Conservation (phyloP, 2,888 invertebrate genomes). For the Lottia scabra region DNA sequence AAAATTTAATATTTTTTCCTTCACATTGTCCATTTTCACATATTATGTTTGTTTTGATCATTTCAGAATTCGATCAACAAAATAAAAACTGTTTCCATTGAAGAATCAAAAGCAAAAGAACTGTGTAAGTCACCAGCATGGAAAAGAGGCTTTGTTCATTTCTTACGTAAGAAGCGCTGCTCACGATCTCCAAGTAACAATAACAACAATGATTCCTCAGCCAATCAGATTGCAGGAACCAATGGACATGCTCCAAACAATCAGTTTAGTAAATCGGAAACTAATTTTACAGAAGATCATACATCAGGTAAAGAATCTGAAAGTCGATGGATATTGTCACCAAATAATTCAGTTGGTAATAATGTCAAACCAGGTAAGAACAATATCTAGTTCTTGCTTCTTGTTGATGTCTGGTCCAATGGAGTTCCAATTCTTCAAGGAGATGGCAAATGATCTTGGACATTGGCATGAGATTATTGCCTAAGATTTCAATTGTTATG, state of each 20-base stretch:
- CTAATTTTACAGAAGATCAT: constrained; percentile 4
- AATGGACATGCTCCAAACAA: constrained; percentile 42
- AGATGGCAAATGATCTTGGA: too few species aligned
- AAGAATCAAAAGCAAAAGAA: constrained; percentile 39
- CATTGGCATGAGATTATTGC: too few species aligned
- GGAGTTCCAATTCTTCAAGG: too few species aligned
- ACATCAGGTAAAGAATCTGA: neutral
- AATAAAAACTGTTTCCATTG: constrained; percentile 34
- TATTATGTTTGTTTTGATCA: neutral
- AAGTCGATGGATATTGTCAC: neutral
- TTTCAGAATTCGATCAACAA: constrained; percentile 46
- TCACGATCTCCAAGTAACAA: constrained; percentile 42
- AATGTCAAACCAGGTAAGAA: neutral
- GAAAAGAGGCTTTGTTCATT: constrained; percentile 59
- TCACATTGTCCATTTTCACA: too few species aligned
- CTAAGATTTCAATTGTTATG: too few species aligned
- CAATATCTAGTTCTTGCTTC: too few species aligned
- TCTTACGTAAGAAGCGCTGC: constrained; percentile 52
- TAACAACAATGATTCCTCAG: constrained; percentile 49
- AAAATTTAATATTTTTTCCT: too few species aligned
- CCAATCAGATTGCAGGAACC: constrained; percentile 36
- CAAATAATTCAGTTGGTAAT: neutral
- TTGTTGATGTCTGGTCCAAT: too few species aligned
- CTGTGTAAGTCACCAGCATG: constrained; percentile 47
- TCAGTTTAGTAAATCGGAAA: constrained; percentile 34